Percentiles rank a stretch among this genome's conserved stretches.
Evolutionary conservation across 1,140 invertebrate species (phyloP).

Genomic region (Cardiocondyla obscurior): DNA sequence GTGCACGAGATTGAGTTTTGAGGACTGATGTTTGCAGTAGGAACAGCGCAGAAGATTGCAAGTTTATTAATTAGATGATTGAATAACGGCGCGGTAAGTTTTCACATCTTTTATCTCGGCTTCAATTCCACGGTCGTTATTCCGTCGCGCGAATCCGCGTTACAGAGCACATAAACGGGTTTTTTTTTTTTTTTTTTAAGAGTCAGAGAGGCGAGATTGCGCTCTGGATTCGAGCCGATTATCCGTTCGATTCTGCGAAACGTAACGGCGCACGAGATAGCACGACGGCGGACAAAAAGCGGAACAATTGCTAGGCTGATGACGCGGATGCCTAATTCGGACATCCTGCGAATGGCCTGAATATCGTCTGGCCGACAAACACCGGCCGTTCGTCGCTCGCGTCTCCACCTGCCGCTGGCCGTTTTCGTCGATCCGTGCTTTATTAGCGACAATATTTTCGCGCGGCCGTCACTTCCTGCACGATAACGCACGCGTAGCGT

Average conservation of each 20-base stretch:
- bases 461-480: background rate
- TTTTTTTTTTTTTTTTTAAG: too few species aligned
- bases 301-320: slow-evolving; percentile 65
- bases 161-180: background rate
- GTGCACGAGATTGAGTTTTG: background rate
- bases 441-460: background rate
- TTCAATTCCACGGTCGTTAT: background rate
- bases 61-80: background rate
- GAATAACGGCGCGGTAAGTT: background rate
- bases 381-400: background rate
- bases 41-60: background rate
- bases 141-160: background rate
- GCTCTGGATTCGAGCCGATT: background rate
- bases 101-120: background rate
- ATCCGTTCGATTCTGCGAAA: slow-evolving; percentile 30
- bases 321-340: slow-evolving; percentile 71
- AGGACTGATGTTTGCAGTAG: background rate
- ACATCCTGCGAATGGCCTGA: slow-evolving; percentile 66
- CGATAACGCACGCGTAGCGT: background rate
- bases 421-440: background rate
- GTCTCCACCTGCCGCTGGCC: background rate
- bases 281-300: slow-evolving; percentile 48
- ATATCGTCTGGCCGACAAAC: slow-evolving; percentile 18
- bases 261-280: background rate
- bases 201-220: background rate